Percentiles rank a stretch among this genome's conserved stretches.
Evolutionary conservation across 2,797 vertebrate species (phyloP).

Genomic region (Sylvilagus floridanus): DNA sequence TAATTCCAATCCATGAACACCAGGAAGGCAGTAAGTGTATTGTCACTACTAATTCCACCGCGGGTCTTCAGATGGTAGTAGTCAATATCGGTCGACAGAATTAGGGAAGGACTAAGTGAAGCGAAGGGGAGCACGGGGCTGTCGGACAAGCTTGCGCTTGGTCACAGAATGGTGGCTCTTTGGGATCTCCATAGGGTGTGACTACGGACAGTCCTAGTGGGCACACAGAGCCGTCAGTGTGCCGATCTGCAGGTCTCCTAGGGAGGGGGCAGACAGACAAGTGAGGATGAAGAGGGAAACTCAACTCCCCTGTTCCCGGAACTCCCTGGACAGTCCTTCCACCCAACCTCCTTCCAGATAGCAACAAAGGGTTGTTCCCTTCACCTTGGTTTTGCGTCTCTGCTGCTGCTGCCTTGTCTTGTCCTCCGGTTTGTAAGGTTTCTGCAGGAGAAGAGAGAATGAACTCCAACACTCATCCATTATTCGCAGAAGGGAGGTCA

Average conservation of each 20-base stretch:
- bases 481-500: not conserved
- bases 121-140: too few species aligned
- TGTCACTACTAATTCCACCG: not conserved
- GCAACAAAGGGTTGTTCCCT: not conserved
- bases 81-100: not conserved
- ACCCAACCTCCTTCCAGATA: too few species aligned
- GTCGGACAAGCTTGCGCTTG: not conserved
- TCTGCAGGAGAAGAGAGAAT: not conserved
- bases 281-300: not conserved
- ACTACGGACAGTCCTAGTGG: not conserved
- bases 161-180: not conserved
- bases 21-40: not conserved
- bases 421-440: not conserved
- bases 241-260: too few species aligned
- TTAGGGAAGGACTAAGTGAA: too few species aligned
- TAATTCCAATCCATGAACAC: too few species aligned
- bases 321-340: not conserved
- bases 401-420: not conserved
- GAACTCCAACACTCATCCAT: not conserved
- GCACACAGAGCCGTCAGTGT: not conserved
- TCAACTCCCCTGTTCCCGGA: not conserved
- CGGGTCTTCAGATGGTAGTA: not conserved
- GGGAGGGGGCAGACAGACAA: not conserved
- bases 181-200: not conserved
- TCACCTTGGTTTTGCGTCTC: constrained; percentile 10